A percentile compares a stretch with the other conserved stretches of the same genome.
These are phyloP conservation scores for Sinotaia quadrata DNA, from an alignment of 2,888 invertebrate genomes.

Conservation along the genomic window DNA sequence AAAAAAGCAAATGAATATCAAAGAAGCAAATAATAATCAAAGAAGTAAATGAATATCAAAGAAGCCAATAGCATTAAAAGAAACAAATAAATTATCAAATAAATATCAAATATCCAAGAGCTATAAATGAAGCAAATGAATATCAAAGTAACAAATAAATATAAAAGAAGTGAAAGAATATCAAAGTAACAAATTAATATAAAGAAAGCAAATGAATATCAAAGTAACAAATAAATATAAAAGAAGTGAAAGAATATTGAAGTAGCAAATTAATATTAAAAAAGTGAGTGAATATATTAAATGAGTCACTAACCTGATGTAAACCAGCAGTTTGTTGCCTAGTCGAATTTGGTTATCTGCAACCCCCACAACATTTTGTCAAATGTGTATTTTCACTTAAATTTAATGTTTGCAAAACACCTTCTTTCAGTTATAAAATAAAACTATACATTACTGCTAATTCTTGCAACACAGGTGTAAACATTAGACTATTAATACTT, in stretches of 20 bases:
- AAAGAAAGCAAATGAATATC: not conserved
- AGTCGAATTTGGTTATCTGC: constrained; percentile 75
- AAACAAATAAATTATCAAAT: not conserved
- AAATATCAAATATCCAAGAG: not conserved
- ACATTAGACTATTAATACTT: too few relatives aligned
- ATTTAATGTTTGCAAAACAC: too few relatives aligned
- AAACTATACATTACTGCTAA: too few relatives aligned
- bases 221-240: not conserved
- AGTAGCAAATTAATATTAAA: not conserved
- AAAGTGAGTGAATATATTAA: not conserved
- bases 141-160: not conserved
- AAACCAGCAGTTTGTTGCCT: constrained; percentile 88
- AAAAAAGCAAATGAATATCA: too few relatives aligned
- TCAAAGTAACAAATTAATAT: not conserved
- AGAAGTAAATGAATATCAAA: too few relatives aligned
- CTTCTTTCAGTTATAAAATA: too few relatives aligned
- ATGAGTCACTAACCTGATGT: constrained; percentile 77
- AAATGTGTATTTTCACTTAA: too few relatives aligned
- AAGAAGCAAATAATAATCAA: too few relatives aligned
- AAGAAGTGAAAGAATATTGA: not conserved
- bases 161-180: not conserved
- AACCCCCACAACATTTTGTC: constrained; percentile 20
- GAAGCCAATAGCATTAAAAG: not conserved
- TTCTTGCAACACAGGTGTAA: too few relatives aligned
- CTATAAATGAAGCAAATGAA: not conserved